Evolutionary conservation across 2,888 invertebrate species (phyloP).

Genomic region (Arctia plantaginis): DNA sequence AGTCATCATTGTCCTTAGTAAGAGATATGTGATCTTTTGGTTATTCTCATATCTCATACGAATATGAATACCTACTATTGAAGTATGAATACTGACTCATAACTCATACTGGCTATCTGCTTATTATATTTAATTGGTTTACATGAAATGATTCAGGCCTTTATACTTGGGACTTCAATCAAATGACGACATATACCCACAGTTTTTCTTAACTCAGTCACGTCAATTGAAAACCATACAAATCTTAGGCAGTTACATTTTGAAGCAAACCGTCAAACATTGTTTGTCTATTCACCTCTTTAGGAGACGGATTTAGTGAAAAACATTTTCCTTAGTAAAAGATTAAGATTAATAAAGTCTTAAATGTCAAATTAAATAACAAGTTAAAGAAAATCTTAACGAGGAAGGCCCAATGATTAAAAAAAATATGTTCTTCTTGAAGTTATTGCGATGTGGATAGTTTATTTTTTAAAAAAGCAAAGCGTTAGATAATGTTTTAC

Average conservation of each 20-base stretch:
- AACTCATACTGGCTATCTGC: background rate
- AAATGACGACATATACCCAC: background rate
- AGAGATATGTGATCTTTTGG: background rate
- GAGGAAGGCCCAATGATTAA: background rate
- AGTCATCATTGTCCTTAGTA: too few species aligned
- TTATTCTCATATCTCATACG: background rate
- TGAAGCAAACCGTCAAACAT: too few species aligned
- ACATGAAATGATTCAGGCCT: slow-evolving; percentile 7
- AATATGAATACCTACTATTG: background rate
- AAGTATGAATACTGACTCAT: background rate
- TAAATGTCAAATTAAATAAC: background rate
- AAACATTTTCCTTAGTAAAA: background rate
- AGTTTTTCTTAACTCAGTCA: background rate
- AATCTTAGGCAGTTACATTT: background rate
- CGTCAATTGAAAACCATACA: background rate
- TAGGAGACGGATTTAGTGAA: background rate
- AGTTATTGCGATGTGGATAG: background rate
- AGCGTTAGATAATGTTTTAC: background rate
- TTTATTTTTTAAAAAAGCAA: background rate
- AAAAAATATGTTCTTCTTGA: background rate
- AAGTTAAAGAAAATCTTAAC: background rate
- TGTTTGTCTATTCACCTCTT: too few species aligned
- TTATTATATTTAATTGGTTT: slow-evolving; percentile 15
- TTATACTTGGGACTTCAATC: background rate
- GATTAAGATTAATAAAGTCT: background rate